Evolutionary conservation across 1,140 invertebrate genomes (phyloP).

Genomic region (Drosophila murphyi): DNA sequence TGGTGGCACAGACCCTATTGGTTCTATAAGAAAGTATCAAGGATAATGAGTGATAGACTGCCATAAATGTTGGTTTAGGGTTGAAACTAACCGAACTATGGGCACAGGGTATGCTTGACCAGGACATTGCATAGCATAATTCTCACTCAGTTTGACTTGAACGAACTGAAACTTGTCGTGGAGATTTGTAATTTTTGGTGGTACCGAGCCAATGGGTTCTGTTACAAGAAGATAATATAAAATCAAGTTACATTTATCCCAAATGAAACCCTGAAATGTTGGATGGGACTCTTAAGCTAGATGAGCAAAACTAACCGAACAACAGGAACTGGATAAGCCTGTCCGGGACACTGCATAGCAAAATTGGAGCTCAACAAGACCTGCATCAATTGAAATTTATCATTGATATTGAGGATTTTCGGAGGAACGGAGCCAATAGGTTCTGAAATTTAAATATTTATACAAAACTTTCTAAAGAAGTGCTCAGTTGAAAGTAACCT

Average conservation of each 20-base stretch:
- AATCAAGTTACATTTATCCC: background rate
- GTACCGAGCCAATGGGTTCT: constrained; percentile 89
- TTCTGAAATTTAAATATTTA: constrained; percentile 85
- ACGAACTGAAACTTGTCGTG: constrained; percentile 86
- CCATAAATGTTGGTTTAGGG: constrained; percentile 17
- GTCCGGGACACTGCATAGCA: constrained; percentile 87
- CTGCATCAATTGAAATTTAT: constrained; percentile 86
- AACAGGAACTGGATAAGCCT: constrained; percentile 88
- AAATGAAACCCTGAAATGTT: constrained; percentile 18
- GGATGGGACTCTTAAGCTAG: constrained; percentile 5
- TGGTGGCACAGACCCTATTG: constrained; percentile 88
- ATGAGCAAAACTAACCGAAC: constrained; percentile 86
- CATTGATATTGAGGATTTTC: constrained; percentile 86
- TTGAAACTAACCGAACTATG: constrained; percentile 86
- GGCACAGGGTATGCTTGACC: constrained; percentile 89
- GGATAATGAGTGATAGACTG: background rate
- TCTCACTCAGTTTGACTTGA: constrained; percentile 86
- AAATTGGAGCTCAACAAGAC: constrained; percentile 87
- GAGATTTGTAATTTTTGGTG: constrained; percentile 87
- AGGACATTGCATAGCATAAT: constrained; percentile 88
- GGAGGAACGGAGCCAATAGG: constrained; percentile 89
- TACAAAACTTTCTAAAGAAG: background rate
- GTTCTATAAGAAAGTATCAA: constrained; percentile 85
- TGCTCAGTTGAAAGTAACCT: constrained; percentile 15
- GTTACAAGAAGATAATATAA: constrained; percentile 41